Evolutionary conservation across 2,797 vertebrate genomes (phyloP), one percentile per base, ranked within the genome.

Genomic region (Paguma larvata): DNA sequence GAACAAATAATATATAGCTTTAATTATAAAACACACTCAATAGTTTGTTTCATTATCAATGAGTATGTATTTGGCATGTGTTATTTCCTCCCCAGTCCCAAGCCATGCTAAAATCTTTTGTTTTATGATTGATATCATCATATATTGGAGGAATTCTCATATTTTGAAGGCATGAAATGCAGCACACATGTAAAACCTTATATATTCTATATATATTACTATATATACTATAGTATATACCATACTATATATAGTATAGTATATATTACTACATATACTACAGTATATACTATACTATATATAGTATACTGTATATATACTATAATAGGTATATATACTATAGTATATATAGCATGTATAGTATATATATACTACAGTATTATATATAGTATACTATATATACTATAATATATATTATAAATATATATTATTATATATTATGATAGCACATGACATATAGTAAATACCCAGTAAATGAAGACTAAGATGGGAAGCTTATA

Each of bases 11-110:
- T 77, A 68, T 56, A 38, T 63, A 41, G 41, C 38, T 75, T 88
- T 18, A 77, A 72, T 93, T 93, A 48, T 73, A 94, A 90, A 89
- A 78, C 62, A 85, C 1, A 80, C 1, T 78, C 44, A 79, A 38
- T 21, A 93, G 19, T 73, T 67, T 88, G 0, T 44, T 86, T 96
- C 38, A 85, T 34, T 83, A 86, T 95, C 46, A 96, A 83, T 65
- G 30, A 75, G 15, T 48, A 75, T 73, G 23, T 68, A 91, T 68
- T 87, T 53, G 70, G 12, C 80, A 13, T 91, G 38, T 44, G 85
- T 16, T 12, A 30, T 88, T 87, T 88, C 23, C 44, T 95, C 63
- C 6, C 82, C 38, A 87, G 30, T 44, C 19, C 23, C 19, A 83
- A 82, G 19, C 6, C 73, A 63, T 91, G 75, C 93, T 86, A 82